Evolutionary conservation across 2,797 vertebrate genomes (phyloP), one percentile per base, ranked within the genome.

Genomic region (Setipinna tenuifilis): DNA sequence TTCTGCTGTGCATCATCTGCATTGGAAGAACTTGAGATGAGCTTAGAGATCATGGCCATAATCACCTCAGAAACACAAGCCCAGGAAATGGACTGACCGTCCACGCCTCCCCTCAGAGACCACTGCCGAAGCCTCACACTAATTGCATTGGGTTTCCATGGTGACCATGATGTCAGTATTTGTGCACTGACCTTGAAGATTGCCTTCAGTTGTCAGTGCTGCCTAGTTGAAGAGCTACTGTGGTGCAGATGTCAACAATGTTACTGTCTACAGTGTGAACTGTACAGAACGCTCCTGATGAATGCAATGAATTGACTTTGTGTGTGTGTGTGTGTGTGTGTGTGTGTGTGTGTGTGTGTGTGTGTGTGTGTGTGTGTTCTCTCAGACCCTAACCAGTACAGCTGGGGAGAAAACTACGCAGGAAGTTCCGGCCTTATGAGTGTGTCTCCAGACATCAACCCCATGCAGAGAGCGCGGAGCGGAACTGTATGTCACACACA

Each of bases 331-430:
- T 86, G 14, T 71, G 68, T 21, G 31, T 41, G 68, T 75, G 31
- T 21, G 6, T 41, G 31, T 41, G 68, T 21, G 25, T 41, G 31
- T 21, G 31, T 41, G 48, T 81, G 35, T n/a, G 44, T 86, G 62
- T 82, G 78, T 41, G 58, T 31, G 59, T 41, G 81, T 50, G 50
- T 21, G 19, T 80, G 50, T 68, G 50, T 88, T 41, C 50, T 1
- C 91, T 85, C 88, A 99, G 98, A 99, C 95, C 98, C 98, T 21
- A 98, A 99, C 93, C 97, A 98, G 94, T 99, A 99, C 91, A 98
- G 98, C 80, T 99, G 98, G 98, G 98, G 97, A n/a, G 98, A 99
- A 90, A 99, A 99, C 88, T 99, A 99, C 0, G 98, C 98, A 0
- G 97, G 98, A 59, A 99, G 98, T 90, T 99, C 98, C 0, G 98